Percentiles rank a stretch among this genome's conserved stretches.
Evolutionary conservation across 2,797 vertebrate species (phyloP).

Genomic region (Mormyrus proboscirostris): DNA sequence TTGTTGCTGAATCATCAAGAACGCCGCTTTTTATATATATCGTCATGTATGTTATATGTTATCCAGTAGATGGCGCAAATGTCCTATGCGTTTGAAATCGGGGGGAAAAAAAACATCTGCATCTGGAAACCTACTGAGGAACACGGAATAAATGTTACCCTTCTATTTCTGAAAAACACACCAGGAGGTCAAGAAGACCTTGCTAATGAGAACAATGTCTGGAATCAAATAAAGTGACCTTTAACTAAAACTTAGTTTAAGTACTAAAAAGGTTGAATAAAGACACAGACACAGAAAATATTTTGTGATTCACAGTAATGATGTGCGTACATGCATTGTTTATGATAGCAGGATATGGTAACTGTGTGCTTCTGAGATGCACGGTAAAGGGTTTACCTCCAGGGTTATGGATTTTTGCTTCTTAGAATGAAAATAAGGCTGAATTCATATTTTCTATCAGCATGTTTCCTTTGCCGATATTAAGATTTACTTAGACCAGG

Average conservation of each 20-base stretch:
- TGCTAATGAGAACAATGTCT: background rate
- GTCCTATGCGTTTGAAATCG: background rate
- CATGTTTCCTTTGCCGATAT: background rate
- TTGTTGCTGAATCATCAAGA: background rate
- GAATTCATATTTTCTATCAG: background rate
- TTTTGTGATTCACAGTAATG: background rate
- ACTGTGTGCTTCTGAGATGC: background rate
- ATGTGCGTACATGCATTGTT: background rate
- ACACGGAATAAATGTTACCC: background rate
- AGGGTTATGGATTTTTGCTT: background rate
- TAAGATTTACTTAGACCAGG: background rate
- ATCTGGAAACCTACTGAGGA: background rate
- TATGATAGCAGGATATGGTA: background rate
- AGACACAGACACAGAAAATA: background rate
- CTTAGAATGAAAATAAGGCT: background rate
- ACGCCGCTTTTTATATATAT: background rate
- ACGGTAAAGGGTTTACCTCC: background rate
- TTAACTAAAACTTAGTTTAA: background rate
- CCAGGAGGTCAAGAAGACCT: background rate
- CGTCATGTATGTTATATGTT: background rate
- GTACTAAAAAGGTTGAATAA: background rate
- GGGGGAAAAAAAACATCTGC: background rate
- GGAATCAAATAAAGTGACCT: background rate
- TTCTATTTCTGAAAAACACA: constrained; percentile 3
- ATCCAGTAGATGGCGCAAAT: background rate